These are phyloP conservation scores for Alexandromys oeconomus DNA, from an alignment of 2,797 vertebrate species.

Conservation along the genomic window DNA sequence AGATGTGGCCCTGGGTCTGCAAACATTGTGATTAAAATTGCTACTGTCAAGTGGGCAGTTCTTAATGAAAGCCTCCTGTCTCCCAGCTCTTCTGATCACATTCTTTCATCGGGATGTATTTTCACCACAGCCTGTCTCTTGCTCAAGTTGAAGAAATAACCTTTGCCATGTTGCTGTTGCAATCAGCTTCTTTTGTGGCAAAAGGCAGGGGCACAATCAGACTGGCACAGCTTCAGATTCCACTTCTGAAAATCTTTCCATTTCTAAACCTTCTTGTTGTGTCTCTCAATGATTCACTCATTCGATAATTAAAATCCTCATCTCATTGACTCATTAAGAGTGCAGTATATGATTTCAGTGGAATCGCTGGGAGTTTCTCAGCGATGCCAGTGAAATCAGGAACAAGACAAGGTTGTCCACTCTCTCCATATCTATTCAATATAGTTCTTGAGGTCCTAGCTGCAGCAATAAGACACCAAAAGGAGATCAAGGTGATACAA, in stretches of 20 bases:
- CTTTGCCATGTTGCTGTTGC: neutral
- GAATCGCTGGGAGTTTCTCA: no score
- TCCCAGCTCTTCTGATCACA: conserved; percentile 19
- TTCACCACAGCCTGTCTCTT: neutral
- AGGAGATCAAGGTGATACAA: no score
- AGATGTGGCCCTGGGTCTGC: neutral
- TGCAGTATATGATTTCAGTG: neutral
- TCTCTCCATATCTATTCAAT: no score
- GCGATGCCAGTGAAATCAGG: no score
- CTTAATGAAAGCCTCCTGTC: conserved; percentile 64
- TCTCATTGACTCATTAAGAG: neutral
- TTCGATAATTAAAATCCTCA: neutral
- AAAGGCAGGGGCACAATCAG: neutral
- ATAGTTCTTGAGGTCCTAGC: no score
- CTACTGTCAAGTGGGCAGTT: conserved; percentile 50
- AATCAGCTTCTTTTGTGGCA: conserved; percentile 46
- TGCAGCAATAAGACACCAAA: no score
- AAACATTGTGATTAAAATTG: conserved; percentile 71
- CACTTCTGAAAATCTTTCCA: neutral
- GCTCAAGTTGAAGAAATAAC: neutral
- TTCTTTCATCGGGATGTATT: conserved; percentile 36
- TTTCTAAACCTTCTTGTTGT: neutral
- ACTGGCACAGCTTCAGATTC: neutral
- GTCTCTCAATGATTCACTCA: neutral
- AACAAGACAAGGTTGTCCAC: no score